These are phyloP conservation scores for Chrysina gloriosa DNA, from an alignment of 2,888 invertebrate species.

Conservation along the genomic window DNA sequence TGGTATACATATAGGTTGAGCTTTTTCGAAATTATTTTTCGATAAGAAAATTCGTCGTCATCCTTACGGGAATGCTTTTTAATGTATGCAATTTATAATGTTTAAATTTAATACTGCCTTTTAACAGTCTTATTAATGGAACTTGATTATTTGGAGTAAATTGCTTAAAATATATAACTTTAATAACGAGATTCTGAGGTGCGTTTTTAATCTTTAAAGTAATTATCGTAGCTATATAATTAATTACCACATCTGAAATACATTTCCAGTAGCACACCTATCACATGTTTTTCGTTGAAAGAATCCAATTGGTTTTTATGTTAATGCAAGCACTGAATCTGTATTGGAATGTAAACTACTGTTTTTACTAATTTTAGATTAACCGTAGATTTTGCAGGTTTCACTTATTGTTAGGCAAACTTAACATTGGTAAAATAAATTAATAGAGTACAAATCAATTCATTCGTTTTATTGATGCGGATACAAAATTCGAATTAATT, in stretches of 20 bases:
- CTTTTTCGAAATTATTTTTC: neutral
- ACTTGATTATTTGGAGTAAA: neutral
- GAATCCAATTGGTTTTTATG: neutral
- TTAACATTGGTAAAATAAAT: too few species aligned
- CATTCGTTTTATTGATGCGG: too few species aligned
- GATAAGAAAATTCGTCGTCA: neutral
- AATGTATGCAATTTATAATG: neutral
- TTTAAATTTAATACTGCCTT: neutral
- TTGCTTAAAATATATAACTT: neutral
- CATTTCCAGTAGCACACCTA: slow-evolving; percentile 4
- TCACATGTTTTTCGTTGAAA: neutral
- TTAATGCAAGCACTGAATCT: neutral
- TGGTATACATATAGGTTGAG: neutral
- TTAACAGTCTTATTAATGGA: neutral
- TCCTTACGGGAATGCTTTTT: neutral
- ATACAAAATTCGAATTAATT: too few species aligned
- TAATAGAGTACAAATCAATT: too few species aligned
- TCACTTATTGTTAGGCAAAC: too few species aligned
- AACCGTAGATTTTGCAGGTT: too few species aligned
- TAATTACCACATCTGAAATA: neutral
- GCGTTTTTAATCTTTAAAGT: neutral
- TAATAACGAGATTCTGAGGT: neutral
- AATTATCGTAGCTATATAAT: neutral
- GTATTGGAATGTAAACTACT: neutral
- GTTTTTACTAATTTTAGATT: neutral